phyloP scores from a whole-genome alignment of 2,113 vertebrate genomes.

The Leptosomus discolor region DNA sequence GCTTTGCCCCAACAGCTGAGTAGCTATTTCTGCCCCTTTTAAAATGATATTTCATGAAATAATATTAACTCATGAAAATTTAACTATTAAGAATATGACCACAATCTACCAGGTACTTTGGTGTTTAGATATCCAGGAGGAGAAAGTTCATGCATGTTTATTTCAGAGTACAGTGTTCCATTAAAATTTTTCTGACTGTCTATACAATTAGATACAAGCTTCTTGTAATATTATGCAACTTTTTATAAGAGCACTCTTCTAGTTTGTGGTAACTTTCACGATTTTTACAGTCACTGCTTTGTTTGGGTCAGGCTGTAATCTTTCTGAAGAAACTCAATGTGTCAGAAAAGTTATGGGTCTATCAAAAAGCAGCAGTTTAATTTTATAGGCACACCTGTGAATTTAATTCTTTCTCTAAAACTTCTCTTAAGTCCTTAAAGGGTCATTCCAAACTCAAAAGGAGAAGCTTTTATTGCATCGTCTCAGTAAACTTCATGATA shows the following conservation, averaged over 20 bases:
- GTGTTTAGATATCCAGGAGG: neutral
- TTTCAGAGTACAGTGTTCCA: neutral
- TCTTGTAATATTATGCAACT: neutral
- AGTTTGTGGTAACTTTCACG: neutral
- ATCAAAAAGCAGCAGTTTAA: neutral
- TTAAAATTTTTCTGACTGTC: neutral
- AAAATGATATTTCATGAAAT: neutral
- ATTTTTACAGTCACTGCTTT: neutral
- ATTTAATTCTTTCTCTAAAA: slow-evolving; percentile 9
- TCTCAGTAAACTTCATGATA: neutral
- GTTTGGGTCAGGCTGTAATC: neutral
- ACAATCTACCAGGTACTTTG: neutral
- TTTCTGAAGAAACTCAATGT: neutral
- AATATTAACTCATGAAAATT: neutral
- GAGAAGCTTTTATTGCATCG: neutral
- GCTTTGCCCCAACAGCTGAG: neutral
- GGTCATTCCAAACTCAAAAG: neutral
- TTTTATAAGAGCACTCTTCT: neutral
- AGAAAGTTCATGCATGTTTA: neutral
- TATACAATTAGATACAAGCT: neutral
- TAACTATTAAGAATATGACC: neutral
- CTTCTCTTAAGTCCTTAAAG: slow-evolving; percentile 3
- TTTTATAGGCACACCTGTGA: neutral
- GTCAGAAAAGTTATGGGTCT: neutral
- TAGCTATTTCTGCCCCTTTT: neutral